Conservation (phyloP, 2,113 vertebrate species). For the Myotis davidii region DNA sequence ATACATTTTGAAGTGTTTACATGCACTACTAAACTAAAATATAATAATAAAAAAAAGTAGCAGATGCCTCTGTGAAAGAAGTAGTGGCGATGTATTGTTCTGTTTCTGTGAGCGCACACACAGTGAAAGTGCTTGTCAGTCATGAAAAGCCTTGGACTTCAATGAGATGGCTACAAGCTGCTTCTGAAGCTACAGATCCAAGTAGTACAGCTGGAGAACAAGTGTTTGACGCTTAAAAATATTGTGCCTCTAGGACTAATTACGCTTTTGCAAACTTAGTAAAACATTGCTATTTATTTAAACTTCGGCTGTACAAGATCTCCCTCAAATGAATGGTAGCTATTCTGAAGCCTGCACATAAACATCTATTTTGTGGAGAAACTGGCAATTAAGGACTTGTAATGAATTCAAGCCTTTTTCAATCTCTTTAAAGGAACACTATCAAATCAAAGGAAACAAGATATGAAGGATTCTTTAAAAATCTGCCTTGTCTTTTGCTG, state of each 20-base stretch:
- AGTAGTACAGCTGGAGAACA: constrained; percentile 80
- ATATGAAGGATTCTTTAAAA: constrained; percentile 36
- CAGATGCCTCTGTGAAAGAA: constrained; percentile 59
- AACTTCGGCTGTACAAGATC: constrained; percentile 70
- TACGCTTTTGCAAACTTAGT: constrained; percentile 81
- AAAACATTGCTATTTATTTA: constrained; percentile 80
- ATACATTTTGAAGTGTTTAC: constrained; percentile 34
- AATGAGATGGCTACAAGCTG: neutral
- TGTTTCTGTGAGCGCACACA: neutral
- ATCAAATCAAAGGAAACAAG: neutral
- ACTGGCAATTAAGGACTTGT: constrained; percentile 76
- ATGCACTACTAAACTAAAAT: constrained; percentile 39
- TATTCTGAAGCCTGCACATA: constrained; percentile 64
- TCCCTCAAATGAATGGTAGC: constrained; percentile 64
- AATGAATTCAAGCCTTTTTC: constrained; percentile 73
- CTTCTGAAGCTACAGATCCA: constrained; percentile 72
- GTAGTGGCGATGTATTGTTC: neutral
- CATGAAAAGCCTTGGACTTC: constrained; percentile 58
- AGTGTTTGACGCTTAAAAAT: constrained; percentile 78
- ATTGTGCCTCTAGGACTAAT: constrained; percentile 84
- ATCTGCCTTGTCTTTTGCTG: constrained; percentile 36
- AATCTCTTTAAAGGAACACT: constrained; percentile 62
- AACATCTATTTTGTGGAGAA: constrained; percentile 78
- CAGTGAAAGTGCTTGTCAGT: constrained; percentile 26
- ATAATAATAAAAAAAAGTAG: neutral